Percentiles rank a stretch among this genome's conserved stretches.
These are phyloP conservation scores for Erynnis tages DNA, from an alignment of 2,888 invertebrate species.

Conservation along the genomic window DNA sequence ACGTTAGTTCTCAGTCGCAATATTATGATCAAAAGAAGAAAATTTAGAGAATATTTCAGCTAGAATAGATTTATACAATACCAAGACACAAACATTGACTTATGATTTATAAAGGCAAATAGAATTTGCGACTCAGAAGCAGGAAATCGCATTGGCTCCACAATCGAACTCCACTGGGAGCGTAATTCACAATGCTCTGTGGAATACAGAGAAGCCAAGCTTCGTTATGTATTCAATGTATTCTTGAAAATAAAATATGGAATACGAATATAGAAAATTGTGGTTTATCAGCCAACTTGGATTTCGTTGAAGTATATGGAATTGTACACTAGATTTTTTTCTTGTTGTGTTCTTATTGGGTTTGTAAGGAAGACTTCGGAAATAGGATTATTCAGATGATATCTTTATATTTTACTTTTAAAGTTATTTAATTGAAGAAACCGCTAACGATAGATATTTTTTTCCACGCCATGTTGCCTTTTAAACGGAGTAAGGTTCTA, in stretches of 20 bases:
- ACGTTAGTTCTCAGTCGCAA: too few species aligned
- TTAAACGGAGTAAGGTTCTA: too few species aligned
- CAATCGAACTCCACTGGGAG: slow-evolving; percentile 7
- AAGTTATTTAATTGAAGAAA: too few species aligned
- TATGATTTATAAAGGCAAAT: background rate
- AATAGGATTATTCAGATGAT: too few species aligned
- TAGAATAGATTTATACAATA: background rate
- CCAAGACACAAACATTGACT: background rate
- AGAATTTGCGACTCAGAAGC: background rate
- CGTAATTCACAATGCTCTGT: slow-evolving; percentile 6
- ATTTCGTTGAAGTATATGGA: background rate
- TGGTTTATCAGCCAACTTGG: background rate
- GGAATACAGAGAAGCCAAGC: slow-evolving; percentile 4
- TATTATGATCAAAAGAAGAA: background rate
- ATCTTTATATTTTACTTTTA: too few species aligned
- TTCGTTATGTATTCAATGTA: slow-evolving; percentile 17
- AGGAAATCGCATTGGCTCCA: slow-evolving; percentile 11
- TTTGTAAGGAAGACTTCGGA: background rate
- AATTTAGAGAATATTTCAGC: background rate
- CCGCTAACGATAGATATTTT: too few species aligned
- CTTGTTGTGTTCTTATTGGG: background rate
- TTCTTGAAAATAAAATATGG: slow-evolving; percentile 14
- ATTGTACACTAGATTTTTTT: background rate
- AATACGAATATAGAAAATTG: slow-evolving; percentile 7
- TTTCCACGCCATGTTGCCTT: too few species aligned